phyloP scores from a whole-genome alignment of 2,888 invertebrate species.

The Stictocephala bisonia region DNA sequence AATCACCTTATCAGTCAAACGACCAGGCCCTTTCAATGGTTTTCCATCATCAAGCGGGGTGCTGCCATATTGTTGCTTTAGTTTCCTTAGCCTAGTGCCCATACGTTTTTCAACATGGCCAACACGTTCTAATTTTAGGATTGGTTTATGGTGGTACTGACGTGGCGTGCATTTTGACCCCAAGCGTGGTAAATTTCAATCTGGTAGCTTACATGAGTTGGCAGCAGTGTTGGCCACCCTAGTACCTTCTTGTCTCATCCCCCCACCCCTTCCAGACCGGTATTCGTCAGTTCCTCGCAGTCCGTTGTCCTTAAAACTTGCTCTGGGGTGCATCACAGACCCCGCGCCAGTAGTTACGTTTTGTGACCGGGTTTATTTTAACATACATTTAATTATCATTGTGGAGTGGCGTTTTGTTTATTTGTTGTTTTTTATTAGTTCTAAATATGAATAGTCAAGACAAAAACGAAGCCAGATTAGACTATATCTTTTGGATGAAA shows the following conservation, averaged over 20 bases:
- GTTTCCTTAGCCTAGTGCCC: no score
- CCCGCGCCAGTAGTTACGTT: slow-evolving; percentile 26
- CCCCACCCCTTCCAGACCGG: background rate
- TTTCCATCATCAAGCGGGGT: no score
- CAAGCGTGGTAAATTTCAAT: slow-evolving; percentile 28
- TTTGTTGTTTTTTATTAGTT: slow-evolving; percentile 15
- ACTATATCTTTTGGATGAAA: slow-evolving; percentile 41
- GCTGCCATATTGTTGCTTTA: no score
- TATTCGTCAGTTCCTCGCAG: slow-evolving; percentile 4
- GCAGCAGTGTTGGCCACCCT: slow-evolving; percentile 3
- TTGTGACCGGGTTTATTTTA: background rate
- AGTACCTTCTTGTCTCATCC: slow-evolving; percentile 15
- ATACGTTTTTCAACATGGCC: no score
- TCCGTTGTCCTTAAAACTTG: slow-evolving; percentile 20
- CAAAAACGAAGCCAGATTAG: slow-evolving; percentile 24
- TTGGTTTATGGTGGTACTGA: no score
- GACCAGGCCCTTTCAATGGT: no score
- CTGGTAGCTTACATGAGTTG: slow-evolving; percentile 7
- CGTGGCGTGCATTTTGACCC: slow-evolving; percentile 31
- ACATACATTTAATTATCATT: slow-evolving; percentile 17
- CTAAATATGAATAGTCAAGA: slow-evolving; percentile 34
- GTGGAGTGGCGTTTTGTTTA: background rate
- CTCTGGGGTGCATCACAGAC: slow-evolving; percentile 2
- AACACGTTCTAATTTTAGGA: no score
- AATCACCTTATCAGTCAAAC: no score